Evolutionary conservation across 2,113 vertebrate genomes (phyloP).

Genomic region (Pollimyrus isidori): DNA sequence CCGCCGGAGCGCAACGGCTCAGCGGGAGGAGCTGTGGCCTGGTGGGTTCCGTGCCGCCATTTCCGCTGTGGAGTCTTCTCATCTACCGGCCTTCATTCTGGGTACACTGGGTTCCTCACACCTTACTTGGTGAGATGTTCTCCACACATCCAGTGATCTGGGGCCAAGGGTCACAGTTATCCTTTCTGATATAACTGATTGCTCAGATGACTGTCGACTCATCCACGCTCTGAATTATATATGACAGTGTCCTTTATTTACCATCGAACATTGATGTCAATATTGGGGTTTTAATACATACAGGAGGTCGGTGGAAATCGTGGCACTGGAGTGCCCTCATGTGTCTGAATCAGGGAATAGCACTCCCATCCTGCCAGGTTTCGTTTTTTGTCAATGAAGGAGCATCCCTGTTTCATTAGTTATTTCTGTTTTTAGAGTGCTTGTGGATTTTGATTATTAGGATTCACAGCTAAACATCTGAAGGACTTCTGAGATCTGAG

Average conservation of each 20-base stretch:
- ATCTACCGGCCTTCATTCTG: background rate
- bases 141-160: background rate
- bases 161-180: background rate
- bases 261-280: background rate
- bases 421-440: background rate
- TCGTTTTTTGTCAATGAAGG: background rate
- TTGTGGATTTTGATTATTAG: background rate
- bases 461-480: background rate
- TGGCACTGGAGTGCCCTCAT: background rate
- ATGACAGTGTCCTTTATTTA: background rate
- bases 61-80: background rate
- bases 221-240: background rate
- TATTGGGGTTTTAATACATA: background rate
- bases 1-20: background rate
- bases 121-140: background rate
- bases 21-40: background rate
- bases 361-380: background rate
- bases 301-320: background rate
- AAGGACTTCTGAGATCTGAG: background rate
- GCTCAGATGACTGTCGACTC: background rate
- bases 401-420: background rate
- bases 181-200: background rate
- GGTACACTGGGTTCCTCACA: background rate
- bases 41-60: background rate
- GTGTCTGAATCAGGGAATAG: background rate